phyloP scores from a whole-genome alignment of 92 coral and sea anemone species.

The Zoanthus gigantus region DNA sequence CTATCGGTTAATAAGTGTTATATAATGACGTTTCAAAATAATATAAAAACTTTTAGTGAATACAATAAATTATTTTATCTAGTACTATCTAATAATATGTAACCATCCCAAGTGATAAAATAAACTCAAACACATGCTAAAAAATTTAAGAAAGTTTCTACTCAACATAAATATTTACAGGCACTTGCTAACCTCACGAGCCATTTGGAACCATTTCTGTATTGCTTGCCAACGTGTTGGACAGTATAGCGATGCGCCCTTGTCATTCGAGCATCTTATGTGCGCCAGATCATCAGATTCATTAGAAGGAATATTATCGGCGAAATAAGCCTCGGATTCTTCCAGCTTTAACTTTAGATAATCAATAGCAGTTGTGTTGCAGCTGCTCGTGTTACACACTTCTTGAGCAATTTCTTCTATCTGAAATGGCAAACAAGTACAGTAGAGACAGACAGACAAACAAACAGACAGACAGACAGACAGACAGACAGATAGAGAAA shows the following conservation, averaged over 20 bases:
- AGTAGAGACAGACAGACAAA: neutral
- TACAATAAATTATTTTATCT: too few species aligned
- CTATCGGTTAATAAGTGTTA: too few species aligned
- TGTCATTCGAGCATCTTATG: neutral
- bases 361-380: slow-evolving; percentile 13
- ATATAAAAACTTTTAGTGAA: too few species aligned
- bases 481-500: too few species aligned
- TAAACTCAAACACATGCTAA: too few species aligned
- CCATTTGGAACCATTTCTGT: slow-evolving; percentile 38
- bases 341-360: slow-evolving; percentile 10
- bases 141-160: too few species aligned
- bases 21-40: too few species aligned
- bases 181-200: slow-evolving; percentile 27
- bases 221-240: slow-evolving; percentile 40
- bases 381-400: slow-evolving; percentile 7
- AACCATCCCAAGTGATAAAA: too few species aligned
- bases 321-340: slow-evolving; percentile 6
- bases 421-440: neutral
- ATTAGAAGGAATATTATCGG: slow-evolving; percentile 1
- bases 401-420: neutral
- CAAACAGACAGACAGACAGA: too few species aligned
- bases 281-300: slow-evolving; percentile 10
- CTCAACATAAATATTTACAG: too few species aligned
- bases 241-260: slow-evolving; percentile 3
- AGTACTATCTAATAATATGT: too few species aligned